phyloP scores from a whole-genome alignment of 1,140 invertebrate genomes.

The Alviniconcha marisindica region DNA sequence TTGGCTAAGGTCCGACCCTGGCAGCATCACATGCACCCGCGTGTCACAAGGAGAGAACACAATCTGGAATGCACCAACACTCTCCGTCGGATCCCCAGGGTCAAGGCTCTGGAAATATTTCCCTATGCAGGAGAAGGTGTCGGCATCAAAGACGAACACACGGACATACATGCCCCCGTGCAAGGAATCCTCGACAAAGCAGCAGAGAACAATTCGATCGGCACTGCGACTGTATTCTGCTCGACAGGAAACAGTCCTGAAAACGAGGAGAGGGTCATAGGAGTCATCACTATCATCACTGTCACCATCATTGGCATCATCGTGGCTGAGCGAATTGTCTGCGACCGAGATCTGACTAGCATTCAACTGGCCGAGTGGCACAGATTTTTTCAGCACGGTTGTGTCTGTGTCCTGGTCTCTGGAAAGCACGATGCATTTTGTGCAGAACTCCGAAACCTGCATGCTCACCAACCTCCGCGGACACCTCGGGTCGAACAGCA shows the following conservation, averaged over 20 bases:
- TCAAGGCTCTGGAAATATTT: slow-evolving; percentile 10
- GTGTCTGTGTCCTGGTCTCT: slow-evolving; percentile 14
- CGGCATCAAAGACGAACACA: slow-evolving; percentile 24
- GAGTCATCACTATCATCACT: slow-evolving; percentile 6
- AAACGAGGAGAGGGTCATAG: background rate
- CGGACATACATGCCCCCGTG: slow-evolving; percentile 1
- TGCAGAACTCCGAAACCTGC: slow-evolving; percentile 25
- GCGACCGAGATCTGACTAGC: background rate
- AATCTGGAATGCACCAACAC: background rate
- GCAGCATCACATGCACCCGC: background rate
- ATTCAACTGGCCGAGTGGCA: background rate
- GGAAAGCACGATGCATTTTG: slow-evolving; percentile 23
- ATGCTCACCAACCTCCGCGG: slow-evolving; percentile 25
- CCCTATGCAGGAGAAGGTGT: slow-evolving; percentile 11
- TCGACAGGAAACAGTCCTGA: slow-evolving; percentile 4
- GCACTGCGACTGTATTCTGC: slow-evolving; percentile 20
- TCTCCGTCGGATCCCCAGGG: background rate
- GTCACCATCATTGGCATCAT: background rate
- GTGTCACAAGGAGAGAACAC: slow-evolving; percentile 20
- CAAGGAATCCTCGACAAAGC: background rate
- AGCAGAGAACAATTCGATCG: slow-evolving; percentile 22
- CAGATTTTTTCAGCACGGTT: slow-evolving; percentile 12
- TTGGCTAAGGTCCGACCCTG: background rate
- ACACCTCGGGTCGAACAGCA: slow-evolving; percentile 30
- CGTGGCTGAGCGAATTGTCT: background rate